Evolutionary conservation across 2,797 vertebrate species (phyloP), one percentile per base, ranked within the genome.

Genomic region (Rhinogobio ventralis): DNA sequence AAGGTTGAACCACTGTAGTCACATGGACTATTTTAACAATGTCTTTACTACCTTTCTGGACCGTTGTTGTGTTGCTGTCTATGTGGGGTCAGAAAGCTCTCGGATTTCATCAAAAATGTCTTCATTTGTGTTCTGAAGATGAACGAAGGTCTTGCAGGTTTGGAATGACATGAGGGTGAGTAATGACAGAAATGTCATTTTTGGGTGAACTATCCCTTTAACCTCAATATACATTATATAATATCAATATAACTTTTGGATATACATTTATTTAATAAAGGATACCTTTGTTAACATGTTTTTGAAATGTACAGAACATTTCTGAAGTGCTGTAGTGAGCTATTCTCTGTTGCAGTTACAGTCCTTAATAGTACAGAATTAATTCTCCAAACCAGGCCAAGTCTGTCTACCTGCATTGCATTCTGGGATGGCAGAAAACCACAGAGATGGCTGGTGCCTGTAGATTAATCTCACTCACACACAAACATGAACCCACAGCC

Each of bases 401-500:
- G 68, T 80, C 20, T 68, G 36, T 79, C 45, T 82, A 30, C 25
- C 30, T 10, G 46, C 72, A 42, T 45, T 86, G 79, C 57, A 86
- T 81, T 78, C 46, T 69, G 79, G 39, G 66, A 84, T 13, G 49
- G 72, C 20, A 82, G 51, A 71, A 89, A 89, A 87, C 86, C 86
- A 83, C 86, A 86, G 79, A 78, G 71, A 83, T 87, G 82, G 76
- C 89, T 90, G 89, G 76, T 81, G 85, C 77, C 14, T 83, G 79
- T 79, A 89, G 89, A 90, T 89, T 89, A 88, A 86, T 87, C 88
- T 85, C 46, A 79, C 81, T n/a, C n/a, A 86, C 72, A 86, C 45
- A 15, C 76, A 33, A 85, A 81, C 83, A 82, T 55, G 82, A 89
- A 90, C 77, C 89, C 89, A 73, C 87, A 90, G 87, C 80, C 87